Conservation (phyloP, 2,888 invertebrate genomes). For the Stenichneumon culpator region DNA sequence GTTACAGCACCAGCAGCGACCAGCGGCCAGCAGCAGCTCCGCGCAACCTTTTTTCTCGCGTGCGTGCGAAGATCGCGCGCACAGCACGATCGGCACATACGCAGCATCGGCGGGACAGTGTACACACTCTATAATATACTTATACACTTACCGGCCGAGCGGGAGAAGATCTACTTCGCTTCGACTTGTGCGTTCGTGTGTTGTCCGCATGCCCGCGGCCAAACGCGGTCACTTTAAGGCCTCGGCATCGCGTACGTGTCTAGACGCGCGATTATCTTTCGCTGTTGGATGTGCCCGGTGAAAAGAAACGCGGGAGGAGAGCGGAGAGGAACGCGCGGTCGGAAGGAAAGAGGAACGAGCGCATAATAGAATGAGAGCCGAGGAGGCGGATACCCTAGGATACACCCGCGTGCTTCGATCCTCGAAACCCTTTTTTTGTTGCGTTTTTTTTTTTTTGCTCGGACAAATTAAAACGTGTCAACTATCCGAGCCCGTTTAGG, state of each 20-base stretch:
- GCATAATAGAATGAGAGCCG: constrained; percentile 15
- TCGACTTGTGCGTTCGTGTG: background rate
- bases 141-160: background rate
- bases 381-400: constrained; percentile 10
- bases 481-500: constrained; percentile 57
- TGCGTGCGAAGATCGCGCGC: constrained; percentile 33
- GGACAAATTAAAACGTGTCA: constrained; percentile 60
- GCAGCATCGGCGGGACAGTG: background rate
- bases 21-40: constrained; percentile 5
- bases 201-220: constrained; percentile 46
- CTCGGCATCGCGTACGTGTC: constrained; percentile 42
- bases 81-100: constrained; percentile 15
- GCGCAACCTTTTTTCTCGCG: constrained; percentile 45
- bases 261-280: constrained; percentile 52
- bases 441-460: background rate
- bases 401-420: background rate
- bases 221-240: constrained; percentile 55
- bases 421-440: constrained; percentile 4
- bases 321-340: background rate
- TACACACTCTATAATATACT: constrained; percentile 32
- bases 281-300: constrained; percentile 17
- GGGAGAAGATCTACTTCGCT: constrained; percentile 17
- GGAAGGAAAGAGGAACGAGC: constrained; percentile 1
- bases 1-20: background rate
- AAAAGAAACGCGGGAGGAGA: background rate